Evolutionary conservation across 2,113 vertebrate genomes (phyloP).

Genomic region (Hemiscyllium ocellatum): DNA sequence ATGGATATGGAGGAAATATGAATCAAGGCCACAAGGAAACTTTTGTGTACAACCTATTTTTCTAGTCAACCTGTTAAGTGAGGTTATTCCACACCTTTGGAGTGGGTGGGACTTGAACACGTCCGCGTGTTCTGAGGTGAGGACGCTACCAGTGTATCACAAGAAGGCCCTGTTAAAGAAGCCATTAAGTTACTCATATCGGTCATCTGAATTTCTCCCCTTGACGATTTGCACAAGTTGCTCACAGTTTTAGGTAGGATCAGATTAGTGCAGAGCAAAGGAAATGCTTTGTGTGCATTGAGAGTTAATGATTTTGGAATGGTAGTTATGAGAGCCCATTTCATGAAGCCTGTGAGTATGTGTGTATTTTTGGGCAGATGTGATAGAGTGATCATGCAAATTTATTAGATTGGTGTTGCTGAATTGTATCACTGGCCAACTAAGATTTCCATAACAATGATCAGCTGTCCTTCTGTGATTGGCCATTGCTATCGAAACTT

Average conservation of each 20-base stretch:
- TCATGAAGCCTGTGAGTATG: background rate
- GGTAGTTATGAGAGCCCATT: background rate
- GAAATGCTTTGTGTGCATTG: background rate
- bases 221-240: background rate
- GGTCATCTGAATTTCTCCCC: background rate
- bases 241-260: background rate
- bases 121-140: too few species aligned
- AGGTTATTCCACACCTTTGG: too few species aligned
- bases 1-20: background rate
- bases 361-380: background rate
- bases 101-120: too few species aligned
- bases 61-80: too few species aligned
- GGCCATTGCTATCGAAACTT: constrained; percentile 12
- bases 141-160: too few species aligned
- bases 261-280: background rate
- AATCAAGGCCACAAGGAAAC: background rate
- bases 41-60: background rate
- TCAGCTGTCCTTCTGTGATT: background rate
- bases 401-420: background rate
- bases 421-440: background rate
- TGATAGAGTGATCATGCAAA: background rate
- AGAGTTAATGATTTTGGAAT: background rate
- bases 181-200: background rate
- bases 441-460: constrained; percentile 27
- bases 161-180: too few species aligned